These are phyloP conservation scores for Aradophagus sp. DNA, from an alignment of 1,140 invertebrate genomes.

Conservation along the genomic window DNA sequence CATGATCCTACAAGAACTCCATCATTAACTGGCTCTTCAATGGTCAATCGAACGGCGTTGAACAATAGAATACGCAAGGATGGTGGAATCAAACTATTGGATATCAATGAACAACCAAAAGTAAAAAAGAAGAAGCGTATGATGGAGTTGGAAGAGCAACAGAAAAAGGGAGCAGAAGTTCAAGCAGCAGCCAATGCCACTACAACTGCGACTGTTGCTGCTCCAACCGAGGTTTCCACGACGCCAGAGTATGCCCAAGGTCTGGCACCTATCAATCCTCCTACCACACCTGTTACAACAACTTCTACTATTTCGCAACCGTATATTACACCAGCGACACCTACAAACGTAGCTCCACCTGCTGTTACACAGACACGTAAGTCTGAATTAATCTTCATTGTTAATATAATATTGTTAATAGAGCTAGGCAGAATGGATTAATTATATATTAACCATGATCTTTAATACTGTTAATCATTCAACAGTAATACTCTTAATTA, in stretches of 20 bases:
- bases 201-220: conserved; percentile 67
- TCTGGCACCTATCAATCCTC: conserved; percentile 68
- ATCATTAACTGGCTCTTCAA: conserved; percentile 76
- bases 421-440: too few relatives aligned
- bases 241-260: conserved; percentile 77
- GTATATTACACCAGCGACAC: conserved; percentile 65
- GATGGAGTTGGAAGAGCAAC: conserved; percentile 85
- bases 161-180: conserved; percentile 81
- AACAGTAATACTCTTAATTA: too few relatives aligned
- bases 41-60: conserved; percentile 73
- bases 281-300: conserved; percentile 61
- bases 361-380: conserved; percentile 64
- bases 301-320: conserved; percentile 57
- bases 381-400: conserved; percentile 13
- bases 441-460: too few relatives aligned
- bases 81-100: conserved; percentile 91
- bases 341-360: conserved; percentile 52
- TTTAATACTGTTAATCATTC: too few relatives aligned
- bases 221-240: conserved; percentile 73
- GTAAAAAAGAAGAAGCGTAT: conserved; percentile 78
- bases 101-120: conserved; percentile 93
- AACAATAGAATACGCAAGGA: conserved; percentile 82
- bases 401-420: too few relatives aligned
- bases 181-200: conserved; percentile 74
- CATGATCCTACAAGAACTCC: conserved; percentile 81